Evolutionary conservation across 2,888 invertebrate genomes (phyloP), one percentile per base, ranked within the genome.

Genomic region (Phymatocera aterrima): DNA sequence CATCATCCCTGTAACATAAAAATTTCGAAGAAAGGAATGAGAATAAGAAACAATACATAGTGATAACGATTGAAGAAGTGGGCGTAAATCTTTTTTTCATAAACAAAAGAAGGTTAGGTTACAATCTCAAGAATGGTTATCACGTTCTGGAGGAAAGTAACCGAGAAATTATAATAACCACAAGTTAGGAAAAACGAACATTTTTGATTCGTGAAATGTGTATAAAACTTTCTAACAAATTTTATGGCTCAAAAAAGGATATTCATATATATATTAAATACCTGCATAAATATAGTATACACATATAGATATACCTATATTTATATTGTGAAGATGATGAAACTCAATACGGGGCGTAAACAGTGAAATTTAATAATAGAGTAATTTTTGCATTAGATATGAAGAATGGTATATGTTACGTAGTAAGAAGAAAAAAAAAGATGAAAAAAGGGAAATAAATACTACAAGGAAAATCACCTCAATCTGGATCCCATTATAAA

Each of bases 1-100:
- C 95, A 91, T 96, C 95, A 87, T 95, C 95, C 92, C 96, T 96
- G 91, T 82, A 92, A n/a, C n/a, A n/a, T n/a, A n/a, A n/a, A n/a
- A n/a, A n/a, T n/a, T n/a, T n/a, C n/a, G n/a, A n/a, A n/a, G 92
- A 77, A 78, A 74, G 79, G 81, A 82, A 82, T n/a, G n/a, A n/a
- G n/a, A n/a, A n/a, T n/a, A n/a, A n/a, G n/a, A n/a, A n/a, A n/a
- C n/a, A n/a, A n/a, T n/a, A n/a, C n/a, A n/a, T n/a, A n/a, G n/a
- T n/a, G n/a, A n/a, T n/a, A n/a, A n/a, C n/a, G n/a, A n/a, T n/a
- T n/a, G n/a, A n/a, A n/a, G n/a, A n/a, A n/a, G 21, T 1, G 21
- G 51, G 51, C 18, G 51, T 21, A 21, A 51, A 21, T 46, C n/a
- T n/a, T 15, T n/a, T n/a, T n/a, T n/a, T n/a, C n/a, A n/a, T 0